phyloP scores from a whole-genome alignment of 2,888 invertebrate species.

The Drosophila lacicola region DNA sequence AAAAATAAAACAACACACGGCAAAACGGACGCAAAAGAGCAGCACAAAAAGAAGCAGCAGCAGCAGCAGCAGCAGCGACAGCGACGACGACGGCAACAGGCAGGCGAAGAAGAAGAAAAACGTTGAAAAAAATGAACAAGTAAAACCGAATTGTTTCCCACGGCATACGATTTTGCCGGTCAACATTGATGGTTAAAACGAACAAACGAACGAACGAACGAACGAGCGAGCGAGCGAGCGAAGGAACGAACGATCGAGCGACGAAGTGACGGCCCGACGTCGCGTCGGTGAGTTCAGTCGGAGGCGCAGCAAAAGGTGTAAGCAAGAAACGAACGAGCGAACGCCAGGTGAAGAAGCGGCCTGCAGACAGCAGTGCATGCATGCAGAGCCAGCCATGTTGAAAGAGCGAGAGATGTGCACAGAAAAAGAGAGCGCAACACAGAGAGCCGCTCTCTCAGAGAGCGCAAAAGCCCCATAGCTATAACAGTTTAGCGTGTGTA shows the following conservation, averaged over 20 bases:
- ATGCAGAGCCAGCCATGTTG: constrained; percentile 69
- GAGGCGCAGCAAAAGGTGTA: constrained; percentile 73
- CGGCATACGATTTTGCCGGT: constrained; percentile 86
- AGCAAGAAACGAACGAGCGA: constrained; percentile 43
- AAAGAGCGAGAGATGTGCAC: constrained; percentile 22
- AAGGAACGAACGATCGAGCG: constrained; percentile 41
- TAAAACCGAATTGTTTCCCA: constrained; percentile 86
- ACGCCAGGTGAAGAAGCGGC: constrained; percentile 79
- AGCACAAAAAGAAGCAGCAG: constrained; percentile 66
- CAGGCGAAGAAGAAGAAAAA: constrained; percentile 59
- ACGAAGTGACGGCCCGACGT: constrained; percentile 46
- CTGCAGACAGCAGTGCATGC: constrained; percentile 52
- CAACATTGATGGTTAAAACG: constrained; percentile 84
- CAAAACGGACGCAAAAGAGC: constrained; percentile 75
- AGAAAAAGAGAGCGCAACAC: constrained; percentile 16
- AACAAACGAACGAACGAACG: constrained; percentile 44
- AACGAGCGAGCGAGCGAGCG: constrained; percentile 24
- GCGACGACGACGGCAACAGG: constrained; percentile 63
- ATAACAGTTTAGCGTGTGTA: constrained; percentile 71
- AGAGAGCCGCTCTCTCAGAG: constrained; percentile 24
- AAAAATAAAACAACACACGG: constrained; percentile 64
- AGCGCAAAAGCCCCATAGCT: constrained; percentile 63
- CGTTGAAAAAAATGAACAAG: constrained; percentile 80
- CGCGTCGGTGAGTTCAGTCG: constrained; percentile 36
- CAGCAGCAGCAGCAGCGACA: constrained; percentile 67